Conservation (phyloP, 2,888 invertebrate genomes). For the Dorcus hopei region DNA sequence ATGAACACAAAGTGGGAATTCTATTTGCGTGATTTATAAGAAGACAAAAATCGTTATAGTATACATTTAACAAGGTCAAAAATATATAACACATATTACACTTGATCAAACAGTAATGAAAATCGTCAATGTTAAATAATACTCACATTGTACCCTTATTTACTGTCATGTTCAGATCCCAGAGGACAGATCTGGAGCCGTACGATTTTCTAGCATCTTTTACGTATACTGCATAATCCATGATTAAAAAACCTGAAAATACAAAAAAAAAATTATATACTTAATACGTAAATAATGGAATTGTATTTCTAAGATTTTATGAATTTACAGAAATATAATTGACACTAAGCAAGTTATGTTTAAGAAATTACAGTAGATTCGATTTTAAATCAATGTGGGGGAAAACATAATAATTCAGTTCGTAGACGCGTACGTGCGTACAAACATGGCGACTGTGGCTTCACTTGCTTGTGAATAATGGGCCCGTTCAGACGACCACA, state of each 20-base stretch:
- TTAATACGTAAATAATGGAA: too few relatives aligned
- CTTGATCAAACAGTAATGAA: not conserved
- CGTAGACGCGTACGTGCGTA: too few relatives aligned
- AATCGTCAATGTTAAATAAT: not conserved
- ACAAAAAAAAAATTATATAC: not conserved
- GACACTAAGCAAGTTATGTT: too few relatives aligned
- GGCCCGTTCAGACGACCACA: too few relatives aligned
- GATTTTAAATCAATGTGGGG: too few relatives aligned
- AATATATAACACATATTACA: too few relatives aligned
- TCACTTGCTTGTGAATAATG: too few relatives aligned
- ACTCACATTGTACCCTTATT: constrained; percentile 76
- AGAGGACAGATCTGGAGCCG: constrained; percentile 61
- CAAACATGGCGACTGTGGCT: too few relatives aligned
- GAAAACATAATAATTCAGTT: too few relatives aligned
- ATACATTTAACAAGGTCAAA: not conserved
- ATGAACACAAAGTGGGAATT: not conserved
- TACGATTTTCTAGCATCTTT: constrained; percentile 68
- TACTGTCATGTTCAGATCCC: constrained; percentile 70
- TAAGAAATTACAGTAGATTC: too few relatives aligned
- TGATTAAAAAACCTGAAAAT: constrained; percentile 7
- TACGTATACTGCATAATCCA: constrained; percentile 59
- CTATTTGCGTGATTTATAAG: not conserved
- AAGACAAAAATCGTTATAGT: not conserved
- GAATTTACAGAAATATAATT: too few relatives aligned
- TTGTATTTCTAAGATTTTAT: too few relatives aligned